Evolutionary conservation across 2,888 invertebrate genomes (phyloP), one percentile per base, ranked within the genome.

Genomic region (Drosophila merina): DNA sequence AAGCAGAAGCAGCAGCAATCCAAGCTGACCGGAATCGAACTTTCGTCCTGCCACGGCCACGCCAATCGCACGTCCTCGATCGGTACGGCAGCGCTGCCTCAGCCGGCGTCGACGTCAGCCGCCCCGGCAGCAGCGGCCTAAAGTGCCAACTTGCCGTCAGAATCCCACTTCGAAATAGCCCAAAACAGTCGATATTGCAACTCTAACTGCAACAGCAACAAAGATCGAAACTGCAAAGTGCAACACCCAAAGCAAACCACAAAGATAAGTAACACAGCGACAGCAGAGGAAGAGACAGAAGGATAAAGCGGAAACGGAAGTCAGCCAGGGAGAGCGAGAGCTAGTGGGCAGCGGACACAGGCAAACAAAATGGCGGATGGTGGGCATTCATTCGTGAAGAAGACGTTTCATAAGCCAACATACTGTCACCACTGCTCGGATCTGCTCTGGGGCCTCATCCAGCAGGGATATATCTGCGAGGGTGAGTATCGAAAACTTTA

Each of bases 351-450:
- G 74, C 68, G 74, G 73, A 60, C 54, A 73, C 86, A 73, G 69
- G 54, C 54, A 75, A 89, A 82, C 92, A 92, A 92, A 92, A 92
- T 92, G 92, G 92, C 92, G 92, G 91, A 92, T 92, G 92, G 96
- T 93, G 97, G 97, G 92, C 99, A 99, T 95, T 97, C 96, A 95
- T 99, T 99, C 95, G 96, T 96, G 93, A 99, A 99, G 96, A 99
- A 99, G 94, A 99, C 98, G 93, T 99, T 99, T 95, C 99, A 99
- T 94, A 99, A 99, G 95, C 99, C 99, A 93, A 98, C 98, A 91
- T 99, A 99, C 94, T 99, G 99, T 94, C 99, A 99, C 94, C 98
- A 99, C 94, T 99, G 99, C 95, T 98, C 98, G 93, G 99, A 99
- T 93, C 96, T 99, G 95, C 96, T 99, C 92, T 99, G 99, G 99